Evolutionary conservation across 2,888 invertebrate genomes (phyloP).

Genomic region (Limnephilus lunatus): DNA sequence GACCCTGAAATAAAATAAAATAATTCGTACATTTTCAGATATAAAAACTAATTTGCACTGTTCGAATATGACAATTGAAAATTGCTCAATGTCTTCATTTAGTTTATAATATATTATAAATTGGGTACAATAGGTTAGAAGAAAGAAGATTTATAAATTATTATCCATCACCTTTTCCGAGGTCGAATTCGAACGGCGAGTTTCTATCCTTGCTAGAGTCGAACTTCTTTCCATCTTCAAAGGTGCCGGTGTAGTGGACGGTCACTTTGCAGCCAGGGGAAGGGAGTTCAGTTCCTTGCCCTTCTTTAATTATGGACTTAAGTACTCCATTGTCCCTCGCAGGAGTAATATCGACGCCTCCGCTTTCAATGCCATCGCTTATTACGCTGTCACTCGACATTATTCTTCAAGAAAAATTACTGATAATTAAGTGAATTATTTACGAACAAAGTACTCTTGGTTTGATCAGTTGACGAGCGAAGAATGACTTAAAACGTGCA

Average conservation of each 20-base stretch:
- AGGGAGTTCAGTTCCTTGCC: slow-evolving; percentile 85
- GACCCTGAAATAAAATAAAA: slow-evolving; percentile 74
- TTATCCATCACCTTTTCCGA: slow-evolving; percentile 86
- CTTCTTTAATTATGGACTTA: slow-evolving; percentile 77
- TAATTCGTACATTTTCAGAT: background rate
- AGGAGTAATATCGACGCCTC: slow-evolving; percentile 56
- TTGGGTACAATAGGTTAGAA: background rate
- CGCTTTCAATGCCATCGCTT: slow-evolving; percentile 29
- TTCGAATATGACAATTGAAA: background rate
- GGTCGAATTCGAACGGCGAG: slow-evolving; percentile 90
- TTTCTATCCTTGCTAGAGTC: slow-evolving; percentile 93
- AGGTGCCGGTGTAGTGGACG: slow-evolving; percentile 94
- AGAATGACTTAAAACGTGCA: slow-evolving; percentile 23
- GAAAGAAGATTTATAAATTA: slow-evolving; percentile 10
- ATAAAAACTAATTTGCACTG: background rate
- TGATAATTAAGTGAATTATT: slow-evolving; percentile 5
- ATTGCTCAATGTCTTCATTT: slow-evolving; percentile 1
- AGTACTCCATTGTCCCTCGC: slow-evolving; percentile 56
- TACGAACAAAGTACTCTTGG: background rate
- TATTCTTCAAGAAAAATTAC: background rate
- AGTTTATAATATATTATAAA: background rate
- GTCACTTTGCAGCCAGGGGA: slow-evolving; percentile 83
- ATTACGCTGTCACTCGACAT: slow-evolving; percentile 35
- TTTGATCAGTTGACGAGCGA: background rate
- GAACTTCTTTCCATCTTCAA: slow-evolving; percentile 92